Evolutionary conservation across 2,113 vertebrate genomes (phyloP), one percentile per base, ranked within the genome.

Genomic region (Malurus melanocephalus): DNA sequence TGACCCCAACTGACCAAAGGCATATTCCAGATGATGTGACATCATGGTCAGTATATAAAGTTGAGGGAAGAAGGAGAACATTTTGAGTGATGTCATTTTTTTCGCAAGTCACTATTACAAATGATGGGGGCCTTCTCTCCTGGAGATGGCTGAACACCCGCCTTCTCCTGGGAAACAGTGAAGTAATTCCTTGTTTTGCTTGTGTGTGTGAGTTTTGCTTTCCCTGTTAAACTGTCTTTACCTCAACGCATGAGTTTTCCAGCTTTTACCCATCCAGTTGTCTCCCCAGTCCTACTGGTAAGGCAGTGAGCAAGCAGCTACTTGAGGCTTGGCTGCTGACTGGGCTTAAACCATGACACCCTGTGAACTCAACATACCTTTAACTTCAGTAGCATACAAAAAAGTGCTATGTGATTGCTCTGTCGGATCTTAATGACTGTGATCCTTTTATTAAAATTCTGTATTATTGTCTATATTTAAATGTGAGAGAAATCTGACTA

Each of bases 241-340:
- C 49, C 30, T 79, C 49, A 56, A 35, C 30, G 17, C 21, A 8
- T 24, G 7, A 64, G 9, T 49, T 71, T 71, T 49, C 17, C 42
- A 15, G 13, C 57, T 56, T 62, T 35, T 35, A 56, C 30, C 11
- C 16, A 64, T 64, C 26, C 57, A 55, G 0, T 49, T 46, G 14
- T 33, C 23, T 55, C 7, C 33, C 13, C 15, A 28, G 19, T 55
- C 24, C 17, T 33, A 4, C 20, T 42, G 33, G 42, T 42, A 21
- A 32, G 21, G 26, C 15, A 61, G 17, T 49, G 20, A 32, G 30
- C 0, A 1, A 42, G 21, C 0, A 0, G 17, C 33, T 64, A 9
- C 12, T 17, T 49, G 11, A 9, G 43, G 11, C 21, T 43, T 43
- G 32, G 30, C 32, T 57, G 27, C 57, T 79, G 32, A 21, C 57